Percentiles rank a stretch among this genome's conserved stretches.
Evolutionary conservation across 2,888 invertebrate genomes (phyloP).

Genomic region (Fragum sueziense): DNA sequence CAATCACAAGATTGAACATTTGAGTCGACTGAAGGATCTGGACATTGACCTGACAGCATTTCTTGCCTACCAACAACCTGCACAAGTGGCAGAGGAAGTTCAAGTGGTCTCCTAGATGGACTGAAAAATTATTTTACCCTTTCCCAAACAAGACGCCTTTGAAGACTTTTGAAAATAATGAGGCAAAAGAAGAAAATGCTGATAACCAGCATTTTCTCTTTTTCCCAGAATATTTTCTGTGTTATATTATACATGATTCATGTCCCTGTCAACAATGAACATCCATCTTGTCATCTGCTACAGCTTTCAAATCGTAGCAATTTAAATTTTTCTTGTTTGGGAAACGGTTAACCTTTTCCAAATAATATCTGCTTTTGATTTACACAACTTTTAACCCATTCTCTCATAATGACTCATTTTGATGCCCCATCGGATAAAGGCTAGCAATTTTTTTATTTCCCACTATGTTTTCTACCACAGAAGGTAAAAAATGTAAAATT

Average conservation of each 20-base stretch:
- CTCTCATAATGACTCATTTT: too few relatives aligned
- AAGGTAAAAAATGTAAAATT: too few relatives aligned
- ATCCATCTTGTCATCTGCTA: not conserved
- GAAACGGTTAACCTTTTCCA: not conserved
- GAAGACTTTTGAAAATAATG: not conserved
- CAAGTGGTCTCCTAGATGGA: slow-evolving; percentile 44
- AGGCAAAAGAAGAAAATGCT: slow-evolving; percentile 1
- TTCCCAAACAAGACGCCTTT: too few relatives aligned
- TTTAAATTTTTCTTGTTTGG: not conserved
- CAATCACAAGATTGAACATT: slow-evolving; percentile 61
- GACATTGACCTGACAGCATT: slow-evolving; percentile 72
- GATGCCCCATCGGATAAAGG: too few relatives aligned
- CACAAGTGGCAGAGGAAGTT: slow-evolving; percentile 62
- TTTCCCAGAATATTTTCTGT: not conserved
- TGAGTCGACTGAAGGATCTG: slow-evolving; percentile 64
- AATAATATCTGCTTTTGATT: not conserved
- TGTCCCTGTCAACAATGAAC: too few relatives aligned
- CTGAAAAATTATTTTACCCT: too few relatives aligned
- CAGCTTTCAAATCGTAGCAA: not conserved
- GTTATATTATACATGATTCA: too few relatives aligned
- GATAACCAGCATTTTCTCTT: not conserved
- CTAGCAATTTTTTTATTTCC: too few relatives aligned
- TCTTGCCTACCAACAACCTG: slow-evolving; percentile 66
- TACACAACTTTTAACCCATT: too few relatives aligned
- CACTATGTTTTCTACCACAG: too few relatives aligned